Evolutionary conservation across 1,140 invertebrate species (phyloP), one percentile per base, ranked within the genome.

Genomic region (Pogonus chalceus): DNA sequence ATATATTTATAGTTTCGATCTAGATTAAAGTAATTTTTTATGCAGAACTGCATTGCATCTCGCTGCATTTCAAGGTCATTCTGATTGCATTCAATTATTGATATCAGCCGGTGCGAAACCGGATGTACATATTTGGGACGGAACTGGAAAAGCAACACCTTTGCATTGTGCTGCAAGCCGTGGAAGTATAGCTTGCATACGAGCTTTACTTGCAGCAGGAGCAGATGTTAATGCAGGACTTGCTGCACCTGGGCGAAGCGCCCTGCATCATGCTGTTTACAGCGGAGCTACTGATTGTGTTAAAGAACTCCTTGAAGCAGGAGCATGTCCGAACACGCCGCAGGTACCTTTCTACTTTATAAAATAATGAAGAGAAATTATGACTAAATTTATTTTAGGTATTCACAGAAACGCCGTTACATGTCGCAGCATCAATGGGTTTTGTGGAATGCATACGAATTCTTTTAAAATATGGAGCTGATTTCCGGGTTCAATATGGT

Each of bases 371-470:
- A 23, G 46, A 26, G 22, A 16, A 23, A 12, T 21, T 23, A 35
- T 3, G 12, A n/a, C n/a, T 54, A 51, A 16, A 35, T 16, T 55
- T 16, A 50, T 43, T 54, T 20, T 53, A 83, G 79, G 81, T 88
- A 21, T 88, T 82, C 58, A 88, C 84, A 2, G 87, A 90, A 72
- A 90, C 88, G 0, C 87, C 89, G 0, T 66, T 93, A 2, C 89
- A 92, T 58, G 81, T 90, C 2, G 88, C 88, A 9, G 83, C 87
- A 16, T 78, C 83, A 43, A 69, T 87, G 24, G 88, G 88, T 9
- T 80, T 80, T 23, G 71, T 77, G 0, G 71, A 73, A 49, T 86
- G 84, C 62, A 73, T 87, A 2, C 79, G 81, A 62, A 62, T 90
- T 18, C 69, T 90, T 1, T 69, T 90, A 23, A 75, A 74, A 49